Percentiles rank a stretch among this genome's conserved stretches.
These are phyloP conservation scores for Oophaga sylvatica DNA, from an alignment of 2,797 vertebrate species.

Conservation along the genomic window DNA sequence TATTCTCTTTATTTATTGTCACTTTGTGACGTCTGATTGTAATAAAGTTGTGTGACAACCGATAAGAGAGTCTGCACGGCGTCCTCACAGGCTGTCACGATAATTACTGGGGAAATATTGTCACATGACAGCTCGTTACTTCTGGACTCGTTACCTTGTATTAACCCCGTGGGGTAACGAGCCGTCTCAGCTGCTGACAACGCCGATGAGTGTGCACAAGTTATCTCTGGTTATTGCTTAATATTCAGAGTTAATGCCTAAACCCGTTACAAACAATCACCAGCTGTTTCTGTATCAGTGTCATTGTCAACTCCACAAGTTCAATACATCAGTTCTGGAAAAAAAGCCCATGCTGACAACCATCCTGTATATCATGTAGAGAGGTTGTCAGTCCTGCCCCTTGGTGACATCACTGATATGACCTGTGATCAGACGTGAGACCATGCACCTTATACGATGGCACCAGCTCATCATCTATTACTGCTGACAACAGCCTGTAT, in stretches of 20 bases:
- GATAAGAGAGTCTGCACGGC: too few relatives aligned
- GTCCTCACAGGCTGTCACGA: not conserved
- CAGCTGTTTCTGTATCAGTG: not conserved
- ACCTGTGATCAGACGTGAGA: too few relatives aligned
- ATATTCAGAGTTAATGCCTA: not conserved
- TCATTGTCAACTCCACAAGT: not conserved
- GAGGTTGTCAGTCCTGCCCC: too few relatives aligned
- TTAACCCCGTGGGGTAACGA: not conserved
- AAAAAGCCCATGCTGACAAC: too few relatives aligned
- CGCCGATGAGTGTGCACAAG: not conserved
- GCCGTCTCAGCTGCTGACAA: not conserved
- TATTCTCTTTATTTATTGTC: too few relatives aligned
- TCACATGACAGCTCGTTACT: too few relatives aligned
- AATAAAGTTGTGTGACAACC: not conserved
- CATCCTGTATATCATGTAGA: too few relatives aligned
- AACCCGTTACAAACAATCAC: not conserved
- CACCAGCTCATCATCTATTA: too few relatives aligned
- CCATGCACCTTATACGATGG: too few relatives aligned
- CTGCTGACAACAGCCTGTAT: too few relatives aligned
- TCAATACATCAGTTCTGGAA: not conserved
- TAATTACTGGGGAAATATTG: too few relatives aligned
- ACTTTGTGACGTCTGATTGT: not conserved
- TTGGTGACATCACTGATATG: too few relatives aligned
- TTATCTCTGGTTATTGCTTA: not conserved
- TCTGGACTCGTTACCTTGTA: not conserved